Conservation (phyloP, 2,888 invertebrate genomes). For the Eupithecia abbreviata region DNA sequence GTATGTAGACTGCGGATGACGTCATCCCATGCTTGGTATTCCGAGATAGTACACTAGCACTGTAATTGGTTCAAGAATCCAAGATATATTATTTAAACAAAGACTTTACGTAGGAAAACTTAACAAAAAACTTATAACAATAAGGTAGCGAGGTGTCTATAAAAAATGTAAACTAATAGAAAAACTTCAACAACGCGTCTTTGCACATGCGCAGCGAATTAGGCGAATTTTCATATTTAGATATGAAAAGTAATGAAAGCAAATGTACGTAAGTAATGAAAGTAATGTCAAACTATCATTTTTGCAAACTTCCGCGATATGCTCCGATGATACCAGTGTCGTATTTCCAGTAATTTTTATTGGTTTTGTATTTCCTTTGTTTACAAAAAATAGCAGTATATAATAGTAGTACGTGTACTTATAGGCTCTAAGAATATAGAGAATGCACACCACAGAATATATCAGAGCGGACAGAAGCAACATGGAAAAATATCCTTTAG, state of each 20-base stretch:
- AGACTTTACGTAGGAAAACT: neutral
- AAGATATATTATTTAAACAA: neutral
- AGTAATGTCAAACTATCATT: too few species aligned
- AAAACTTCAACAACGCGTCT: neutral
- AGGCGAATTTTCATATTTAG: too few species aligned
- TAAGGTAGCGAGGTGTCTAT: neutral
- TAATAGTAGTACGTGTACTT: too few species aligned
- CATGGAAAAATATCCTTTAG: too few species aligned
- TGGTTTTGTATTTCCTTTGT: neutral
- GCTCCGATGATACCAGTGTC: too few species aligned
- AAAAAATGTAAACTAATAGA: too few species aligned
- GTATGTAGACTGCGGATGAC: slow-evolving; percentile 31
- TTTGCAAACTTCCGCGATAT: too few species aligned
- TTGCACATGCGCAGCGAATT: too few species aligned
- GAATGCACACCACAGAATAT: neutral
- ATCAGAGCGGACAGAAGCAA: neutral
- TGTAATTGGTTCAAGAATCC: slow-evolving; percentile 2
- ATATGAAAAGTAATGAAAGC: too few species aligned
- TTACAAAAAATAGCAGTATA: neutral
- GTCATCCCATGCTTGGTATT: slow-evolving; percentile 38
- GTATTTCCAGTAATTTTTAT: too few species aligned
- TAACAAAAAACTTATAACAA: neutral
- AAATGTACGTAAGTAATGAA: too few species aligned
- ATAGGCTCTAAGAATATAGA: neutral
- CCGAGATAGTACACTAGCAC: slow-evolving; percentile 19